Evolutionary conservation across 1,140 invertebrate species (phyloP), one percentile per base, ranked within the genome.

Genomic region (Drosophila auraria): DNA sequence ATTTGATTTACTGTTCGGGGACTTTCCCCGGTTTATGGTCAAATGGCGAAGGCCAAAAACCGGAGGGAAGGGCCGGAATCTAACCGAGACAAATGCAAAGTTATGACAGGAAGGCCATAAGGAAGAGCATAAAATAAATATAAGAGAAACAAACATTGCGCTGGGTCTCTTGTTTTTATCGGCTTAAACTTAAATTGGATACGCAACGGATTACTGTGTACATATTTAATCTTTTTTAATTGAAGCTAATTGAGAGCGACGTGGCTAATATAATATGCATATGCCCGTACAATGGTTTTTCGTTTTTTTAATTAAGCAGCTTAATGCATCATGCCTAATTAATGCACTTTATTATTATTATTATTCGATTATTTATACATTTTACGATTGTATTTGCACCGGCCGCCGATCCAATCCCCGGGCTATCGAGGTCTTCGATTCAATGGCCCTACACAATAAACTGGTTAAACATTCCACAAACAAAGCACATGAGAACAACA

Each of bases 311-410:
- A 81, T 78, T 70, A 80, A 79, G 50, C 64, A 51, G 76, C 68
- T 80, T 83, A 77, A 80, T 63, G 25, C 64, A 60, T 65, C 78
- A 47, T 70, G 60, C 80, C 82, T 84, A 84, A 84, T 84, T 84
- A 84, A 86, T 78, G 73, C 59, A 75, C 77, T 74, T 78, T 78
- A 69, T 80, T 80, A 82, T 78, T 74, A 72, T 71, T 89, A 64
- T 87, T 78, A 68, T 74, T 63, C 70, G 76, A 65, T 80, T 74
- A 77, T 77, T 71, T 66, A 82, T 68, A 51, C n/a, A 56, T 56
- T 51, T 57, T 49, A 59, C 42, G 56, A 38, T 65, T 66, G 44
- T 60, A 53, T 50, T 68, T 65, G 54, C 40, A 17, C 33, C 20
- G 12, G 56, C 9, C 42, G 14, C 33, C 17, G 49, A 54, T 17